Conservation (phyloP, 2,113 vertebrate genomes). For the Sander vitreus region DNA sequence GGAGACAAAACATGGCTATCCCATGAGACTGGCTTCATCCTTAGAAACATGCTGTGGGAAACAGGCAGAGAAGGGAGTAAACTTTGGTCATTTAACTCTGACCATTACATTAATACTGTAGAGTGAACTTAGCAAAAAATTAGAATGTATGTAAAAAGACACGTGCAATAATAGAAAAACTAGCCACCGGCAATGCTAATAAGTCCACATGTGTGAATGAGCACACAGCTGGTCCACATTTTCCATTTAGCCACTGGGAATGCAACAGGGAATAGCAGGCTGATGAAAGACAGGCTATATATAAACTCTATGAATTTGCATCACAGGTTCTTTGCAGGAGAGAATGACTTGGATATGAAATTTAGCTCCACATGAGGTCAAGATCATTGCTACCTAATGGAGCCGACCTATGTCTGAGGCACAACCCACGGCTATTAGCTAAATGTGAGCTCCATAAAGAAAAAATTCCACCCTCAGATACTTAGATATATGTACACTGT, state of each 20-base stretch:
- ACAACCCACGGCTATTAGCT: conserved; percentile 50
- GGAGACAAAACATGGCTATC: conserved; percentile 84
- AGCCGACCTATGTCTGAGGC: conserved; percentile 35
- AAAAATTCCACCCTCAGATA: conserved; percentile 48
- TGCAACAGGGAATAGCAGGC: conserved; percentile 74
- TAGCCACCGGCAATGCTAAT: conserved; percentile 60
- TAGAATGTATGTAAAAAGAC: conserved; percentile 36
- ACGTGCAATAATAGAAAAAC: conserved; percentile 55
- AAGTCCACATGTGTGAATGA: conserved; percentile 74
- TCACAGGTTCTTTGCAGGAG: conserved; percentile 63
- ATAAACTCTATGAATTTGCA: conserved; percentile 77
- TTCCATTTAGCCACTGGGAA: conserved; percentile 80
- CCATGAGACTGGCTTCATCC: conserved; percentile 82
- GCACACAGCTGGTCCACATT: conserved; percentile 78
- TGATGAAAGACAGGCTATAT: conserved; percentile 80
- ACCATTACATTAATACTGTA: not conserved
- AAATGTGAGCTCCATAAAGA: conserved; percentile 55
- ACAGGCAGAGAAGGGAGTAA: conserved; percentile 70
- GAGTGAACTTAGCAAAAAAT: conserved; percentile 37
- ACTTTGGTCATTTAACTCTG: conserved; percentile 50
- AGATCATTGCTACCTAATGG: conserved; percentile 57
- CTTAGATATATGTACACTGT: not conserved
- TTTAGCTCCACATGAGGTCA: conserved; percentile 65
- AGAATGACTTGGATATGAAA: conserved; percentile 51
- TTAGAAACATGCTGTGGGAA: conserved; percentile 70